Percentiles rank a stretch among this genome's conserved stretches.
phyloP scores from a whole-genome alignment of 1,140 invertebrate species.

The Achroia grisella region DNA sequence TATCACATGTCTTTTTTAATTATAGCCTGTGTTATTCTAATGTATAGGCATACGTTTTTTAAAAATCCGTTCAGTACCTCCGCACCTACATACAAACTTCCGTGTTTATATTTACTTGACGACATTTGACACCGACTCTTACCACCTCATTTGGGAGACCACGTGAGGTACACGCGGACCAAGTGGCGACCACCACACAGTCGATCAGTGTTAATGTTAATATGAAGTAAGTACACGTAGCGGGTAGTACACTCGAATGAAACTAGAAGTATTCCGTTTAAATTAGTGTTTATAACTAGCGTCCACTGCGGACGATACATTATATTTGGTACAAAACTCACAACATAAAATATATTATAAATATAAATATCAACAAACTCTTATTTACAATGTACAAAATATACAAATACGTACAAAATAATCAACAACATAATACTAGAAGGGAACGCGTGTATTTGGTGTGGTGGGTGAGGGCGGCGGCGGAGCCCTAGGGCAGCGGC shows the following conservation, averaged over 20 bases:
- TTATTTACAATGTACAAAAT: conserved; percentile 67
- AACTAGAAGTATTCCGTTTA: conserved; percentile 1
- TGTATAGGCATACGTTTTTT: too few species aligned
- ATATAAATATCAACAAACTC: conserved; percentile 67
- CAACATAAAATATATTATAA: conserved; percentile 63
- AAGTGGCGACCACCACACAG: too few species aligned
- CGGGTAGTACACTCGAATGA: not conserved
- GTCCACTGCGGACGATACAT: conserved; percentile 29
- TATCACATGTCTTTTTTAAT: too few species aligned
- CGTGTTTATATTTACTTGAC: too few species aligned
- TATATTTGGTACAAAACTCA: conserved; percentile 71
- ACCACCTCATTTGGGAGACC: too few species aligned
- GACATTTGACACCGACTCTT: too few species aligned
- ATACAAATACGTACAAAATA: conserved; percentile 57
- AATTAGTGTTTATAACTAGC: conserved; percentile 16
- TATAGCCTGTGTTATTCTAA: too few species aligned
- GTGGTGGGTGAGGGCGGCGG: conserved; percentile 1
- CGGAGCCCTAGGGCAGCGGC: conserved; percentile 77
- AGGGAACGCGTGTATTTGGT: conserved; percentile 34
- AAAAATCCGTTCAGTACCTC: too few species aligned
- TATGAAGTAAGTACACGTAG: too few species aligned
- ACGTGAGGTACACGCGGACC: too few species aligned
- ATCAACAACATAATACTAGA: conserved; percentile 39
- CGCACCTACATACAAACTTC: too few species aligned
- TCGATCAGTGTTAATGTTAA: too few species aligned